Conservation (phyloP, 1,140 invertebrate genomes). For the Macrocentrus cingulum region DNA sequence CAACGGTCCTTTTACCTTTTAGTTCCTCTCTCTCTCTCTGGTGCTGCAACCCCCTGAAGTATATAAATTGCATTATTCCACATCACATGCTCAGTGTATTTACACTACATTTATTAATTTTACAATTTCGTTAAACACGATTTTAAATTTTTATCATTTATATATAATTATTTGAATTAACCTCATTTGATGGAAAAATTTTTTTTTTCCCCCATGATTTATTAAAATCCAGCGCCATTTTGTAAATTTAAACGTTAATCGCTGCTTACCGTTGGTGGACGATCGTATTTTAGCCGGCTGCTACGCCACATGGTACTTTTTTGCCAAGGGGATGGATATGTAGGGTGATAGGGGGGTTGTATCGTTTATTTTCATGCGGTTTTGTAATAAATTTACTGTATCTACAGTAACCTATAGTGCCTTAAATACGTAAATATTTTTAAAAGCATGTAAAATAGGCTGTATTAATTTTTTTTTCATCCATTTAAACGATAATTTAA, state of each 20-base stretch:
- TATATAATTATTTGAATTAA: too few species aligned
- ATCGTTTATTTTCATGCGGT: constrained; percentile 12
- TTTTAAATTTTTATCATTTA: background rate
- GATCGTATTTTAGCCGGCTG: constrained; percentile 15
- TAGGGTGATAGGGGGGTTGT: constrained; percentile 11
- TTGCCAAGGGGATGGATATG: constrained; percentile 1
- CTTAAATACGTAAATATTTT: too few species aligned
- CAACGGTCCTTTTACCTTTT: constrained; percentile 34
- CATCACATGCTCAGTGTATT: constrained; percentile 24
- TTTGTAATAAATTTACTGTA: constrained; percentile 13
- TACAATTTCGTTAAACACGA: background rate
- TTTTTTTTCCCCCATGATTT: too few species aligned
- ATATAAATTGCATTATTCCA: constrained; percentile 34
- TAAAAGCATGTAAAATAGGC: too few species aligned
- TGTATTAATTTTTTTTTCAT: too few species aligned
- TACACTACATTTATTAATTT: background rate
- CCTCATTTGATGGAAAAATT: too few species aligned
- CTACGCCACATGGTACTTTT: constrained; percentile 29
- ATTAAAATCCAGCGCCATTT: background rate
- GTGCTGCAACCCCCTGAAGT: constrained; percentile 14
- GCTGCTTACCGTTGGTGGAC: background rate
- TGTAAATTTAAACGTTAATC: background rate
- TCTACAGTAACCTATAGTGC: too few species aligned
- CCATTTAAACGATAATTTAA: too few species aligned
- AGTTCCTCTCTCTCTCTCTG: constrained; percentile 11